Percentiles rank a stretch among this genome's conserved stretches.
phyloP scores from a whole-genome alignment of 2,797 vertebrate genomes.

The Poeciliopsis turneri region DNA sequence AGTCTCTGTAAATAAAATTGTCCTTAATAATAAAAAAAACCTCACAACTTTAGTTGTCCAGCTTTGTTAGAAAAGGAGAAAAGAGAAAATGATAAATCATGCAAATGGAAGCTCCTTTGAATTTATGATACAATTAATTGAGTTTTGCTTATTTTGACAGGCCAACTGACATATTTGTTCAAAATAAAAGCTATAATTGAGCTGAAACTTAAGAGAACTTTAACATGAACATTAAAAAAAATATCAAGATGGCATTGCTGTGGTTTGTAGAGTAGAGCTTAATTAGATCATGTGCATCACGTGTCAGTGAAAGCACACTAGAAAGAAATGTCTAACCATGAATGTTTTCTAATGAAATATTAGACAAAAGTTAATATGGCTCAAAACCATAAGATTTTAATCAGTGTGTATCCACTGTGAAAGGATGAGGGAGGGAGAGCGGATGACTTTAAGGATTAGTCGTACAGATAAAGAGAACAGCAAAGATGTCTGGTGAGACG shows the following conservation, averaged over 20 bases:
- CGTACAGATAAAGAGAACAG: neutral
- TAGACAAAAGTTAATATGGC: neutral
- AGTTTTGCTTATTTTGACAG: too few relatives aligned
- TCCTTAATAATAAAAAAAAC: too few relatives aligned
- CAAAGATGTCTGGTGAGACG: conserved; percentile 7
- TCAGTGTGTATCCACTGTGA: neutral
- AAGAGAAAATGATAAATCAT: too few relatives aligned
- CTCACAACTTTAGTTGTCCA: too few relatives aligned
- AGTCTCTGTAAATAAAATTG: too few relatives aligned
- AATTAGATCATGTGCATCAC: neutral
- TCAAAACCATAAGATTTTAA: neutral
- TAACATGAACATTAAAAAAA: neutral
- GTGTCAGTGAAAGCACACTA: neutral
- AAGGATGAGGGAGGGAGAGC: neutral
- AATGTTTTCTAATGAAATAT: neutral
- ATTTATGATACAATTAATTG: too few relatives aligned
- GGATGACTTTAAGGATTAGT: neutral
- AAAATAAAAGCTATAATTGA: too few relatives aligned
- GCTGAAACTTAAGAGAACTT: too few relatives aligned
- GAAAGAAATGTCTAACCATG: neutral
- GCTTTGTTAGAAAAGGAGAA: too few relatives aligned
- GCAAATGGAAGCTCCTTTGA: too few relatives aligned
- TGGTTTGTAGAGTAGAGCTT: neutral
- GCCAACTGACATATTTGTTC: too few relatives aligned
- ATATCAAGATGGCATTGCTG: neutral